A percentile compares a stretch with the other conserved stretches of the same genome.
Evolutionary conservation across 2,888 invertebrate genomes (phyloP).

Genomic region (Oligia fasciuncula): DNA sequence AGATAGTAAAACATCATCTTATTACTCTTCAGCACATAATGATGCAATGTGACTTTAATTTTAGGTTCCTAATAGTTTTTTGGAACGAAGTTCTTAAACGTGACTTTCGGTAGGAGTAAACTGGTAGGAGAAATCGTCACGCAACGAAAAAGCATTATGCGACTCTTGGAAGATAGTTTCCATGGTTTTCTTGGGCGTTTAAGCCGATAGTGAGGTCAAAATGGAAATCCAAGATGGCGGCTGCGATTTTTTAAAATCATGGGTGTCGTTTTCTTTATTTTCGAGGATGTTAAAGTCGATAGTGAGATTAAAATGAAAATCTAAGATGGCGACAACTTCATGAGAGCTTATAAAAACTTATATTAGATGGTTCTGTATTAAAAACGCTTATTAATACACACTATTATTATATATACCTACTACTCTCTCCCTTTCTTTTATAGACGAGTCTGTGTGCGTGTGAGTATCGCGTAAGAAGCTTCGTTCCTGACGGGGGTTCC

Average conservation of each 20-base stretch:
- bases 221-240: not conserved
- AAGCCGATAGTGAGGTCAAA: not conserved
- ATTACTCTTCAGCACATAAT: conserved; percentile 7
- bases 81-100: not conserved
- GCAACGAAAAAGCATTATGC: not conserved
- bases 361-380: not conserved
- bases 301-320: not conserved
- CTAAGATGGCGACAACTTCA: not conserved
- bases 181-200: too few species aligned
- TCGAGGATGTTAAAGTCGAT: not conserved
- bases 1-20: conserved; percentile 8
- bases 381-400: not conserved
- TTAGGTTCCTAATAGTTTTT: not conserved
- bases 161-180: not conserved
- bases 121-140: not conserved
- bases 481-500: not conserved
- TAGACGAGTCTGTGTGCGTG: not conserved
- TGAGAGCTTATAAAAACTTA: not conserved
- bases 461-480: not conserved
- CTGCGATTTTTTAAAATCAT: too few species aligned
- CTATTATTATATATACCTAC: too few species aligned
- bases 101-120: not conserved
- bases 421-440: not conserved
- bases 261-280: not conserved
- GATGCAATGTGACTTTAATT: conserved; percentile 13